Evolutionary conservation across 1,140 invertebrate genomes (phyloP).

Genomic region (Formica selysi): DNA sequence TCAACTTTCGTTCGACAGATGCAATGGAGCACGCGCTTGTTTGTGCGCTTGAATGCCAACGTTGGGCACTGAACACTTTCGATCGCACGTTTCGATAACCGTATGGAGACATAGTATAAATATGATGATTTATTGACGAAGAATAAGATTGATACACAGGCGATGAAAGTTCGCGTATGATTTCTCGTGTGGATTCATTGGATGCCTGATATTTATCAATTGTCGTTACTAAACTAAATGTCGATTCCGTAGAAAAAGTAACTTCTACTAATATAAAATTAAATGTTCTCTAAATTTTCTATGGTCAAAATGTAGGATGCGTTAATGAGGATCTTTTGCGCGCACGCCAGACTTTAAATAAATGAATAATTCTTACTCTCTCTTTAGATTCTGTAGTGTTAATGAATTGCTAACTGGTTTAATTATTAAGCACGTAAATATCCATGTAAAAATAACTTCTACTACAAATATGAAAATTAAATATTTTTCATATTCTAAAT

Average conservation of each 20-base stretch:
- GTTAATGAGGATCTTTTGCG: not conserved
- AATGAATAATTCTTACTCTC: not conserved
- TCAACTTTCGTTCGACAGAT: constrained; percentile 70
- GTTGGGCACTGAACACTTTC: constrained; percentile 31
- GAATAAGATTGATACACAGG: constrained; percentile 25
- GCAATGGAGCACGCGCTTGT: constrained; percentile 49
- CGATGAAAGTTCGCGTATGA: constrained; percentile 14
- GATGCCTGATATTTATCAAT: constrained; percentile 15
- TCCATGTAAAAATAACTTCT: not conserved
- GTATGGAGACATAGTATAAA: constrained; percentile 21
- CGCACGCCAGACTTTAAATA: too few relatives aligned
- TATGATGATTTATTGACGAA: constrained; percentile 56
- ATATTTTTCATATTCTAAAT: not conserved
- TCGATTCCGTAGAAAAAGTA: not conserved
- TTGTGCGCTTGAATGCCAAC: constrained; percentile 44
- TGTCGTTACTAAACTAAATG: constrained; percentile 6
- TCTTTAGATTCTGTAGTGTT: not conserved
- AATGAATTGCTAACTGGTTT: not conserved
- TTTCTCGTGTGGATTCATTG: constrained; percentile 20
- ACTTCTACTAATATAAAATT: not conserved
- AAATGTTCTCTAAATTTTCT: not conserved
- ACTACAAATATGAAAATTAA: not conserved
- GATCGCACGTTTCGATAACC: constrained; percentile 44
- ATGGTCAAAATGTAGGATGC: not conserved
- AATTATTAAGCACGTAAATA: constrained; percentile 14